phyloP scores from a whole-genome alignment of 2,888 invertebrate genomes.

The Nephrocerus scutellatus region DNA sequence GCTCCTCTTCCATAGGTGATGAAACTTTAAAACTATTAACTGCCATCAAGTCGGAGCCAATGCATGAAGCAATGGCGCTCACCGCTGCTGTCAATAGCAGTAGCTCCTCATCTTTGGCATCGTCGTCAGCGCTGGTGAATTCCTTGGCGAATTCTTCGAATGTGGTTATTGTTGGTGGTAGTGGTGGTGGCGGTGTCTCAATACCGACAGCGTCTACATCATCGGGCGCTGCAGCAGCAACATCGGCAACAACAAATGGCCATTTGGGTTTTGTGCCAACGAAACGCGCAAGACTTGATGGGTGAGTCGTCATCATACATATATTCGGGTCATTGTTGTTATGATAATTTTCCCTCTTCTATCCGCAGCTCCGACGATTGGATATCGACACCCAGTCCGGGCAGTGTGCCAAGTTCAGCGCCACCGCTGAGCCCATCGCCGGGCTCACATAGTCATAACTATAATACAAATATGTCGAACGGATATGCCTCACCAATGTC shows the following conservation, averaged over 20 bases:
- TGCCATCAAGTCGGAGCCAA: slow-evolving; percentile 46
- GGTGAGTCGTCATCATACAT: slow-evolving; percentile 35
- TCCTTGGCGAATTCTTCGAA: background rate
- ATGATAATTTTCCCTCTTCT: background rate
- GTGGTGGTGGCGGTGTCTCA: slow-evolving; percentile 1
- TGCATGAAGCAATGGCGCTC: slow-evolving; percentile 39
- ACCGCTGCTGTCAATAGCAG: slow-evolving; percentile 21
- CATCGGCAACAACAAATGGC: slow-evolving; percentile 42
- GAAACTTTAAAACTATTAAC: slow-evolving; percentile 41
- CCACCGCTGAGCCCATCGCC: slow-evolving; percentile 64
- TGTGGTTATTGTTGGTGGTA: background rate
- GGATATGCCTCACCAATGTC: slow-evolving; percentile 83
- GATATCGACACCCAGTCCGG: slow-evolving; percentile 58
- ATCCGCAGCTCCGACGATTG: slow-evolving; percentile 52
- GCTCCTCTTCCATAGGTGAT: slow-evolving; percentile 29
- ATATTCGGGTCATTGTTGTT: background rate
- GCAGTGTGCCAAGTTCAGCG: slow-evolving; percentile 52
- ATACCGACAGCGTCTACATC: slow-evolving; percentile 1
- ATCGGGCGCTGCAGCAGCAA: slow-evolving; percentile 1
- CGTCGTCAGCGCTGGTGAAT: slow-evolving; percentile 12
- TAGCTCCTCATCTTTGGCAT: slow-evolving; percentile 14
- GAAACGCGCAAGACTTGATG: slow-evolving; percentile 51
- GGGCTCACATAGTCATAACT: slow-evolving; percentile 51
- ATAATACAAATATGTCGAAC: slow-evolving; percentile 50
- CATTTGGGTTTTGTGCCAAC: slow-evolving; percentile 44